Conservation (phyloP, 2,113 vertebrate species). For the Sylvia atricapilla region DNA sequence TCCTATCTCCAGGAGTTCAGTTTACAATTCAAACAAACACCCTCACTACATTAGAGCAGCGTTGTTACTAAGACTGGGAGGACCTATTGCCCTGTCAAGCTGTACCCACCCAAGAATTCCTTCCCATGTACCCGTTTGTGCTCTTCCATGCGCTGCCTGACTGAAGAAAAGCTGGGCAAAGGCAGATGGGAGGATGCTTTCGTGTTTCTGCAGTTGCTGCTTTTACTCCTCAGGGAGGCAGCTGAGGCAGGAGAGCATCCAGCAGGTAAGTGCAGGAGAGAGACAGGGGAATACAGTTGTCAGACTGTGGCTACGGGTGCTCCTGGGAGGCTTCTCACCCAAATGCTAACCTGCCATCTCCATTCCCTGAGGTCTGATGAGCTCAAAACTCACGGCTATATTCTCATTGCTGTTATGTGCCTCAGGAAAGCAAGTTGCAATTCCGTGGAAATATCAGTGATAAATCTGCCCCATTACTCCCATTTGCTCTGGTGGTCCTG, state of each 20-base stretch:
- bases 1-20: not conserved
- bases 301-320: not conserved
- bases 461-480: not conserved
- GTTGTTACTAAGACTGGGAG: not conserved
- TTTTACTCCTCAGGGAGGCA: not conserved
- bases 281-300: not conserved
- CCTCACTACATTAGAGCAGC: not conserved
- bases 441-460: not conserved
- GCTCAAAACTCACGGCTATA: not conserved
- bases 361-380: not conserved
- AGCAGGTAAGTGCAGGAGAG: not conserved
- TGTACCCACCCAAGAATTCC: not conserved
- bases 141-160: not conserved
- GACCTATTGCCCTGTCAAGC: not conserved
- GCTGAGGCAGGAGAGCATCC: not conserved
- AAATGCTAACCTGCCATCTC: not conserved
- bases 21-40: not conserved
- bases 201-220: not conserved
- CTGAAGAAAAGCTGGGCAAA: not conserved
- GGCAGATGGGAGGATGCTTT: not conserved
- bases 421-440: not conserved
- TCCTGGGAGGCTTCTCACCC: not conserved
- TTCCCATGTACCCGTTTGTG: fast-evolving
- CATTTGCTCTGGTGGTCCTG: not conserved
- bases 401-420: not conserved